Evolutionary conservation across 1,140 invertebrate genomes (phyloP), one percentile per base, ranked within the genome.

Genomic region (Steinernema khuongi): DNA sequence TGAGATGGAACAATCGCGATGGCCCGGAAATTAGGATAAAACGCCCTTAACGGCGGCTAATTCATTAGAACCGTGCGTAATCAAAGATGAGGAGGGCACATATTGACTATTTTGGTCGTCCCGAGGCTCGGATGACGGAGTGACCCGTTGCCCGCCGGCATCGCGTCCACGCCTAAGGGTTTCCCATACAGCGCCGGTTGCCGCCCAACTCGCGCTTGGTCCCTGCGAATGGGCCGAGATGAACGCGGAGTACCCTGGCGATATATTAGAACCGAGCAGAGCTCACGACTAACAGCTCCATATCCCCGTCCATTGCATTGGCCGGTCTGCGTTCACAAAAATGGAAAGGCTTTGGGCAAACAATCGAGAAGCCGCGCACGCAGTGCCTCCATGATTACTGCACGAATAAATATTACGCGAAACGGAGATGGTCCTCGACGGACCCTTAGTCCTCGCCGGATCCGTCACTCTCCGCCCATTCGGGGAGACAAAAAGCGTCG

Each of bases 241-340:
- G 50, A 60, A 26, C 7, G 22, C 14, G 26, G 50, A 22, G 26
- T 22, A 60, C 26, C 50, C 50, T 60, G 22, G 50, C 22, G 50
- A 60, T 60, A 41, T 41, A 60, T 60, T 60, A 60, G 50, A 60
- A 60, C 26, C 50, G 50, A 41, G 36, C 36, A 41, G 36, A 41
- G 36, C 36, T 41, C 36, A 41, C 36, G 36, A n/a, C 36, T 41
- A 41, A 41, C 36, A 11, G n/a, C 36, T n/a, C 36, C 36, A 41
- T 41, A 41, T 41, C 36, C n/a, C n/a, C 36, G 36, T 41, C 36
- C n/a, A 41, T 41, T 41, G n/a, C 36, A 41, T 41, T n/a, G 36
- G n/a, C 36, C 7, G n/a, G 7, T 7, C 36, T 7, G 36, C 36
- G 36, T 41, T 41, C 11, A 60, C 50, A 60, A 60, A 60, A 26